These are phyloP conservation scores for Euplexia lucipara DNA, from an alignment of 2,888 invertebrate genomes.

Conservation along the genomic window DNA sequence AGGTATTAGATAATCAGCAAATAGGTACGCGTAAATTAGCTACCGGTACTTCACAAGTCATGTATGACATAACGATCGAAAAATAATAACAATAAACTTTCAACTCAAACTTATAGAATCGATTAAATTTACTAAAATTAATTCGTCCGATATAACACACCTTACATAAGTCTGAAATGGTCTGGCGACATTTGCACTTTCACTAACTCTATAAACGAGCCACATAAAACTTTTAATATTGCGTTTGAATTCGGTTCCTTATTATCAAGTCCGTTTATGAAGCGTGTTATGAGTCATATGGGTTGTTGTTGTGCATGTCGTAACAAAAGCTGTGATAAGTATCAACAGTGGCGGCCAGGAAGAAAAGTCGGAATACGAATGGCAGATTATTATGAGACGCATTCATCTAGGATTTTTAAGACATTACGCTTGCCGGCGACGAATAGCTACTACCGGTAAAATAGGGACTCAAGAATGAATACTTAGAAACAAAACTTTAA, in stretches of 20 bases:
- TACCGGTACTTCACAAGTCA: too few relatives aligned
- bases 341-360: background rate
- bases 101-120: constrained; percentile 2
- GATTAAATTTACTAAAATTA: constrained; percentile 20
- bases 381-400: background rate
- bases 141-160: constrained; percentile 3
- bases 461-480: too few relatives aligned
- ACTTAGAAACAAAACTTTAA: too few relatives aligned
- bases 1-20: too few relatives aligned
- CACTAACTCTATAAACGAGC: constrained; percentile 53
- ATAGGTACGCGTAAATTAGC: too few relatives aligned
- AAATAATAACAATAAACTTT: constrained; percentile 29
- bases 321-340: constrained; percentile 16
- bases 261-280: constrained; percentile 40
- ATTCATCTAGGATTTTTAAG: background rate
- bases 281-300: constrained; percentile 16
- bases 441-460: too few relatives aligned
- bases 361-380: background rate
- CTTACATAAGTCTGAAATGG: constrained; percentile 44
- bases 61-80: constrained; percentile 4
- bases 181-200: constrained; percentile 49
- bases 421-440: background rate
- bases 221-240: constrained; percentile 46
- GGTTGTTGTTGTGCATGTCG: constrained; percentile 25
- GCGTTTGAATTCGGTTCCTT: constrained; percentile 34